phyloP scores from a whole-genome alignment of 2,113 vertebrate species.

The Mastomys natalensis region DNA sequence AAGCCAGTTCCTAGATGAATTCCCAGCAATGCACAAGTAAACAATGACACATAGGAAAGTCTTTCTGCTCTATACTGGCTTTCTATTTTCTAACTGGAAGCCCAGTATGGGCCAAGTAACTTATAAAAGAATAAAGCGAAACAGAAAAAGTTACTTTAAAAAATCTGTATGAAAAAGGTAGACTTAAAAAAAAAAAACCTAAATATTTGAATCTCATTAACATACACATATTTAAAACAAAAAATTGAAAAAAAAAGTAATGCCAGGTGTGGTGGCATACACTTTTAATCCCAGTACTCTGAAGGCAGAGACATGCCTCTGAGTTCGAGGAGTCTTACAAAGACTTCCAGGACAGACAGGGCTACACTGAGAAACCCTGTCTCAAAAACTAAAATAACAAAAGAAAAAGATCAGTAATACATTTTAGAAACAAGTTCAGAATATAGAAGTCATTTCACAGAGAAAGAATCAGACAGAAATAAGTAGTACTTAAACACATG shows the following conservation, averaged over 20 bases:
- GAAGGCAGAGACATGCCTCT: background rate
- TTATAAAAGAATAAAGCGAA: background rate
- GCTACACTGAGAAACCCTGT: background rate
- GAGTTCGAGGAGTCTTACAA: background rate
- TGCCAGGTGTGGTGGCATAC: background rate
- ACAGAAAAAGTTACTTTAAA: background rate
- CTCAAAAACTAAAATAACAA: too few species aligned
- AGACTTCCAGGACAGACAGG: background rate
- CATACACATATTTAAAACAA: background rate
- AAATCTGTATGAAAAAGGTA: background rate
- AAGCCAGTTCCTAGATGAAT: background rate
- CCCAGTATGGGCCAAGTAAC: background rate
- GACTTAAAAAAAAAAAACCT: conserved; percentile 31
- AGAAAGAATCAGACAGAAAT: background rate
- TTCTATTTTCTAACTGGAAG: background rate
- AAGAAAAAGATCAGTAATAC: background rate
- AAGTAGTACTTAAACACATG: conserved; percentile 34
- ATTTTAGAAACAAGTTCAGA: background rate
- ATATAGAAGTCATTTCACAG: conserved; percentile 14
- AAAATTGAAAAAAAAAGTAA: background rate
- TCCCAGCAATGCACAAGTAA: background rate
- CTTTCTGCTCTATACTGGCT: background rate
- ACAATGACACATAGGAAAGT: background rate
- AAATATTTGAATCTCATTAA: conserved; percentile 22
- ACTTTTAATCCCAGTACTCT: background rate